These are phyloP conservation scores for Lontra canadensis DNA, from an alignment of 2,113 vertebrate genomes.

Conservation along the genomic window DNA sequence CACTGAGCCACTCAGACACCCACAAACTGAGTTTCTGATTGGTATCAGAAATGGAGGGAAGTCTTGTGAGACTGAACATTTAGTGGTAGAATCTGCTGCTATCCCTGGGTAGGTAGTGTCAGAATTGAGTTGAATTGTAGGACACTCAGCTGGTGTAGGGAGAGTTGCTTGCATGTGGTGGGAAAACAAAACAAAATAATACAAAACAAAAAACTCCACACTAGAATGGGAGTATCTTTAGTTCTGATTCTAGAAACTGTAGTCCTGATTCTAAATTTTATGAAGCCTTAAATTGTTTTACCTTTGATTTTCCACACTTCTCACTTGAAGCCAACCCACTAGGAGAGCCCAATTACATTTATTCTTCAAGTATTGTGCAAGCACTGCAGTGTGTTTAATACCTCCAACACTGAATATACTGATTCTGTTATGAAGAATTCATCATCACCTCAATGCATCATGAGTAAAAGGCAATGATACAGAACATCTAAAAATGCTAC, in stretches of 20 bases:
- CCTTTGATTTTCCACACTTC: background rate
- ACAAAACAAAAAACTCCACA: background rate
- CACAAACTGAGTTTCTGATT: background rate
- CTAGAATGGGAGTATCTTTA: background rate
- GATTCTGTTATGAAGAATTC: conserved; percentile 34
- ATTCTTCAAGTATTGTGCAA: background rate
- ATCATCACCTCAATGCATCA: background rate
- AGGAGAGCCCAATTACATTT: background rate
- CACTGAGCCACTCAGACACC: too few relatives aligned
- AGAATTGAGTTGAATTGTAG: background rate
- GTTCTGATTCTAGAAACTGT: background rate
- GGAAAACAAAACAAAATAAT: background rate
- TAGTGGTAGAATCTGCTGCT: background rate
- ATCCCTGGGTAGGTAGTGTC: background rate
- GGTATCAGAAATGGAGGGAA: background rate
- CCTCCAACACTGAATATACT: background rate
- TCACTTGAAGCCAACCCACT: background rate
- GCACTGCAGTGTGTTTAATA: background rate
- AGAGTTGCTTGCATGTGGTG: background rate
- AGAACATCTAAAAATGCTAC: conserved; percentile 24
- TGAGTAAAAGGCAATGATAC: background rate
- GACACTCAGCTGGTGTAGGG: background rate
- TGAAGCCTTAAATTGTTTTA: background rate
- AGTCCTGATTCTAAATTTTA: background rate
- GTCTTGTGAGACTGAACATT: background rate